A percentile compares a stretch with the other conserved stretches of the same genome.
Evolutionary conservation across 1,140 invertebrate genomes (phyloP).

Genomic region (Trissolcus basalis): DNA sequence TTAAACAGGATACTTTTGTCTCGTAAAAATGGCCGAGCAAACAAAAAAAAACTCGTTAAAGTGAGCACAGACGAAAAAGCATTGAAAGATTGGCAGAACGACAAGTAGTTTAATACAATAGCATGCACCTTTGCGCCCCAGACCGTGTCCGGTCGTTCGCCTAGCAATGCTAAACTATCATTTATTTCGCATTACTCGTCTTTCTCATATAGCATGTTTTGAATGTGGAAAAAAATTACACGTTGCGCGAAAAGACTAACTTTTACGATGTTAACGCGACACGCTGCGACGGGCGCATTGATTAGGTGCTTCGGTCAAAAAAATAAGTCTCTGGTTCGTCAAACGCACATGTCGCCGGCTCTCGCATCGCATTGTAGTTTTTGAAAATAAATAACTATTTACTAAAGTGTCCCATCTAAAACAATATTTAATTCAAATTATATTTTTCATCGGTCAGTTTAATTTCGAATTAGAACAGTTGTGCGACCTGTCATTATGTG

Average conservation of each 20-base stretch:
- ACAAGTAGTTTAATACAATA: conserved; percentile 56
- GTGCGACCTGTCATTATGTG: neutral
- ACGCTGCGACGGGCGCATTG: conserved; percentile 54
- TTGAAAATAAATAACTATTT: too few relatives aligned
- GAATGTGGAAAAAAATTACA: conserved; percentile 53
- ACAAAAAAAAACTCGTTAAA: conserved; percentile 4
- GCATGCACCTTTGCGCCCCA: conserved; percentile 50
- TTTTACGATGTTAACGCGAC: conserved; percentile 57
- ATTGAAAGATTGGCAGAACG: conserved; percentile 41
- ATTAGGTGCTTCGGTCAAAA: conserved; percentile 49
- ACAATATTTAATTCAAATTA: too few relatives aligned
- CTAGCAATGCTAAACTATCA: conserved; percentile 55
- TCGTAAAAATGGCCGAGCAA: too few relatives aligned
- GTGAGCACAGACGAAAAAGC: conserved; percentile 28
- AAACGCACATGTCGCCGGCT: conserved; percentile 27
- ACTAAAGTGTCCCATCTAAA: too few relatives aligned
- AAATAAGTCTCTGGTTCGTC: conserved; percentile 51
- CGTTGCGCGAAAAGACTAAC: conserved; percentile 50
- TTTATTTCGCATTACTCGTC: conserved; percentile 61
- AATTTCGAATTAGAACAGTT: neutral
- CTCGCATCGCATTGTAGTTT: too few relatives aligned
- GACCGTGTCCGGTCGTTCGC: conserved; percentile 57
- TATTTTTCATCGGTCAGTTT: too few relatives aligned
- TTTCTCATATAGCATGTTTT: conserved; percentile 49
- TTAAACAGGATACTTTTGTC: too few relatives aligned